A percentile compares a stretch with the other conserved stretches of the same genome.
Evolutionary conservation across 1,140 invertebrate genomes (phyloP).

Genomic region (Bathynomus jamesi): DNA sequence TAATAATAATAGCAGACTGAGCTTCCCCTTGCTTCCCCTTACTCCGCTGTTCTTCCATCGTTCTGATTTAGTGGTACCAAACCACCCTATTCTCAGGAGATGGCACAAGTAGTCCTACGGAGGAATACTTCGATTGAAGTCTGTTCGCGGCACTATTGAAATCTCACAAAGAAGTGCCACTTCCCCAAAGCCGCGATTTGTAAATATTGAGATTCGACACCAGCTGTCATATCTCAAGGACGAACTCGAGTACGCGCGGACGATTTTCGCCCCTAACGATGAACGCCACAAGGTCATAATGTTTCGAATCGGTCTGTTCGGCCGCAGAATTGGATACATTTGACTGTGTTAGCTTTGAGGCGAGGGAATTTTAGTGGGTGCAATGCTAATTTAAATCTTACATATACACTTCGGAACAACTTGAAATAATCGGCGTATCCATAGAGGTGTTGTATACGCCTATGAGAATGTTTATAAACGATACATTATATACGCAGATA

Average conservation of each 20-base stretch:
- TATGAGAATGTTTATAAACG: no score
- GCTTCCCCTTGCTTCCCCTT: no score
- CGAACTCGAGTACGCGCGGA: background rate
- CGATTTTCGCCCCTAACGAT: background rate
- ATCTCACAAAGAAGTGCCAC: background rate
- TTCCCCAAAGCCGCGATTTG: background rate
- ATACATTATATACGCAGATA: no score
- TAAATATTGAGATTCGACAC: background rate
- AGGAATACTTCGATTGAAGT: no score
- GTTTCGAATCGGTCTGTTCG: background rate
- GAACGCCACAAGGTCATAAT: background rate
- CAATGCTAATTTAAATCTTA: background rate
- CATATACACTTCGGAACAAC: background rate
- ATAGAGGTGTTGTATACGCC: background rate
- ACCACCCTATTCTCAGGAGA: no score
- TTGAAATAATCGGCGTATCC: background rate
- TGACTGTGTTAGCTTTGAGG: background rate
- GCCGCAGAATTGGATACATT: background rate
- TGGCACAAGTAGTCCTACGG: no score
- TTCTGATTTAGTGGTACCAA: no score
- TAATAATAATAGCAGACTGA: background rate
- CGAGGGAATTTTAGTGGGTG: no score
- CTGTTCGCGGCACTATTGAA: no score
- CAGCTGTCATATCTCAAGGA: background rate
- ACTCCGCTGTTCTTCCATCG: no score